These are phyloP conservation scores for Rattus norvegicus DNA, from an alignment of 2,113 vertebrate genomes.

Conservation along the genomic window GRCr8 NC_086021.1:35492001-35492500, in stretches of 20 bases:
- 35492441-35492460: neutral
- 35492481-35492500: neutral
- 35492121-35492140: neutral
- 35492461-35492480: neutral
- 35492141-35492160: neutral
- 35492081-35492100: neutral
- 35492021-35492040: neutral
- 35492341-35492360: neutral
- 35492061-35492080: neutral
- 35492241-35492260: neutral
- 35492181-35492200: neutral
- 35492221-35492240: neutral
- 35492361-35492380: neutral
- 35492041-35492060: neutral
- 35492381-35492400: neutral
- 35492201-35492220: rapidly evolving
- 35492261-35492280: neutral
- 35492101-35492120: rapidly evolving
- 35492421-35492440: neutral
- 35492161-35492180: neutral
- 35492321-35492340: neutral
- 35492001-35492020: conserved; percentile 62
- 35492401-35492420: neutral
- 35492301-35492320: neutral
- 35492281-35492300: neutral